These are phyloP conservation scores for Drosophila novamexicana DNA, from an alignment of 1,140 invertebrate genomes.

Conservation along the genomic window DNA sequence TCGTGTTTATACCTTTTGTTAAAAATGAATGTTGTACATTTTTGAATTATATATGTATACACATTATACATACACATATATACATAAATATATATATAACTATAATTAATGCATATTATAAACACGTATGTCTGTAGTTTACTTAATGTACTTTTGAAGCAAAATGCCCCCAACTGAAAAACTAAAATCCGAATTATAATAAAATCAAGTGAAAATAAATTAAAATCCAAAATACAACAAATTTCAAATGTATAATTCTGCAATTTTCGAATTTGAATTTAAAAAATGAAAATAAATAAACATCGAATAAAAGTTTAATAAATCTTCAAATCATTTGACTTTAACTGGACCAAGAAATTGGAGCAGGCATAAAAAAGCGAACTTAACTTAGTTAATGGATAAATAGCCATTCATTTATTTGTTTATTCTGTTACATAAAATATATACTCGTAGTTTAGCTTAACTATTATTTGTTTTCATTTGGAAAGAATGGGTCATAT, in stretches of 20 bases:
- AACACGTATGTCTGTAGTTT: conserved; percentile 74
- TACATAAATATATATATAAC: conserved; percentile 39
- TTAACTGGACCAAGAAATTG: too few relatives aligned
- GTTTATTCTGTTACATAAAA: conserved; percentile 5
- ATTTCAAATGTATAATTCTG: conserved; percentile 76
- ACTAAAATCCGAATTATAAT: conserved; percentile 35
- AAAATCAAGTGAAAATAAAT: conserved; percentile 26
- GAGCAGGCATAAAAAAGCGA: background rate
- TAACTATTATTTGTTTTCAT: conserved; percentile 5
- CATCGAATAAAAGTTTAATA: conserved; percentile 6
- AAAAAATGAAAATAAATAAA: conserved; percentile 64
- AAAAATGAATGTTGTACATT: conserved; percentile 82
- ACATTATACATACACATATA: conserved; percentile 59
- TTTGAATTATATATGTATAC: conserved; percentile 77
- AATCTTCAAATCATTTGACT: background rate
- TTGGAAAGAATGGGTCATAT: conserved; percentile 11
- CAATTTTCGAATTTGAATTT: conserved; percentile 57
- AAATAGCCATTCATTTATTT: conserved; percentile 6
- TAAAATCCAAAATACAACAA: conserved; percentile 41
- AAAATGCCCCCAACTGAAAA: conserved; percentile 48
- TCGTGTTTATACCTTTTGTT: conserved; percentile 60
- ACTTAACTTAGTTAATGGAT: background rate
- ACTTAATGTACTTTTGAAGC: conserved; percentile 75
- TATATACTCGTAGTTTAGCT: conserved; percentile 2
- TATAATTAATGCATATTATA: conserved; percentile 54